Conservation (phyloP, 1,140 invertebrate species). For the Parasteatoda tepidariorum region DNA sequence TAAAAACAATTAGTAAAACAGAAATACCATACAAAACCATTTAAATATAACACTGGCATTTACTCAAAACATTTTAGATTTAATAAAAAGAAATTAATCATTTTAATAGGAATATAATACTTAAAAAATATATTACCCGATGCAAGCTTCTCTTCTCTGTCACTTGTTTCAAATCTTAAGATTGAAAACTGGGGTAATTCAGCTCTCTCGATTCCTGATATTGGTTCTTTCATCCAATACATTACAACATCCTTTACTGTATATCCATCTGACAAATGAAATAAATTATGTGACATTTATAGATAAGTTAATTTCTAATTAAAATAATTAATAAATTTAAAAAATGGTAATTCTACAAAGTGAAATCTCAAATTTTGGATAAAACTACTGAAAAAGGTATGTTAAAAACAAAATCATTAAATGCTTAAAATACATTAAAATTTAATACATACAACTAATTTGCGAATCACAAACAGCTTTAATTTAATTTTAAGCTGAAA, state of each 20-base stretch:
- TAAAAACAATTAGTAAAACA: too few species aligned
- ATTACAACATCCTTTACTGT: conserved; percentile 97
- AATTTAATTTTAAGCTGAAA: too few species aligned
- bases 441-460: too few species aligned
- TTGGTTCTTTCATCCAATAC: conserved; percentile 90
- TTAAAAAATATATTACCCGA: conserved; percentile 82
- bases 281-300: too few species aligned
- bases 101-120: too few species aligned
- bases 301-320: too few species aligned
- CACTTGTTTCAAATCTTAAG: conserved; percentile 91
- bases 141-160: conserved; percentile 81
- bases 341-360: conserved; percentile 63
- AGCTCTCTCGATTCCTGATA: conserved; percentile 91
- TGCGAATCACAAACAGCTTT: too few species aligned
- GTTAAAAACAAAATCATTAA: not conserved
- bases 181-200: conserved; percentile 96
- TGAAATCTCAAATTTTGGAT: not conserved
- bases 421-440: too few species aligned
- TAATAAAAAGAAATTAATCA: too few species aligned
- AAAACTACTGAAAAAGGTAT: not conserved
- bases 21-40: too few species aligned
- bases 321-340: conserved; percentile 7
- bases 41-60: too few species aligned
- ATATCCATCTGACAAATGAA: conserved; percentile 90
- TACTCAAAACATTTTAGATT: too few species aligned